Conservation (phyloP, 2,888 invertebrate genomes). For the Drymonia ruficornis region DNA sequence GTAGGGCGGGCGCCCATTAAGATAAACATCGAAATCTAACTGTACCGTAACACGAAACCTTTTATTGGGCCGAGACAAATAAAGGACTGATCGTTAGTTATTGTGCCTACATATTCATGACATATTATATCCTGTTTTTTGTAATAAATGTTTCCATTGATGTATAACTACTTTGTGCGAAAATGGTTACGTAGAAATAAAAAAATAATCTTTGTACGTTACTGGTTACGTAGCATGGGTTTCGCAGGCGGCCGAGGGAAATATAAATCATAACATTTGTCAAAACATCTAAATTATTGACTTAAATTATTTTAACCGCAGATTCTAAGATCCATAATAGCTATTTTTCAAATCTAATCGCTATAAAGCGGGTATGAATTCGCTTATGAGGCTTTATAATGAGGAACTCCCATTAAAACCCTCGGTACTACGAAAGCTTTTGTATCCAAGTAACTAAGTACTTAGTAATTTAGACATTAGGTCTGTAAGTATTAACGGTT, state of each 20-base stretch:
- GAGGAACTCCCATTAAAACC: neutral
- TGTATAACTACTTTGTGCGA: too few relatives aligned
- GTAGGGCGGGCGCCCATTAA: constrained; percentile 63
- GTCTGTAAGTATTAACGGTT: neutral
- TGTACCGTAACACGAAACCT: constrained; percentile 71
- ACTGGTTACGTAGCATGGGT: too few relatives aligned
- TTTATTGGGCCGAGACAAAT: constrained; percentile 63
- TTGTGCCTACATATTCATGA: constrained; percentile 15
- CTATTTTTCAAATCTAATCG: neutral
- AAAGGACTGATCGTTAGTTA: constrained; percentile 53
- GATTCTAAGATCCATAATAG: too few relatives aligned
- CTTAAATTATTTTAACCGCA: too few relatives aligned
- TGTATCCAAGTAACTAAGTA: neutral
- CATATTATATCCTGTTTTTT: too few relatives aligned
- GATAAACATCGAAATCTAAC: constrained; percentile 77
- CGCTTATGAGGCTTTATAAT: neutral
- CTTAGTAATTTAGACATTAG: neutral
- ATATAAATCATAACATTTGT: too few relatives aligned
- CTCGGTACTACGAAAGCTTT: neutral
- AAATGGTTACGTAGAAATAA: too few relatives aligned
- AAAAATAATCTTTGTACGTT: too few relatives aligned
- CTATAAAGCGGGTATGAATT: neutral
- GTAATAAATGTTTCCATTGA: too few relatives aligned
- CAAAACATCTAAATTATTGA: too few relatives aligned
- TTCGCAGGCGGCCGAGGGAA: too few relatives aligned